Conservation (phyloP, 2,888 invertebrate species). For the Taenaris catops region DNA sequence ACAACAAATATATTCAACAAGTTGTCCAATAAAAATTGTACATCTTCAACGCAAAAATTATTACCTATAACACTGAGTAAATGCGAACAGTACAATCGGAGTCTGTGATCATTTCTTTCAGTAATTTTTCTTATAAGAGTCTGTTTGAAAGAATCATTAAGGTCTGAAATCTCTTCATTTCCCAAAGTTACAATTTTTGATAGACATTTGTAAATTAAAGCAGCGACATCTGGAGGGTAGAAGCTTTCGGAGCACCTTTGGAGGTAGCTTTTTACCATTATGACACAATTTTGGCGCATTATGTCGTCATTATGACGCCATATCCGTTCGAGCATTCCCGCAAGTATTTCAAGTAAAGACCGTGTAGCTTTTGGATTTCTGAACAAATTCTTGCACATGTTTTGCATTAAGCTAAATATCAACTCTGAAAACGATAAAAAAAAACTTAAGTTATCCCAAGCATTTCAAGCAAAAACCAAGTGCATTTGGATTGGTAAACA, state of each 20-base stretch:
- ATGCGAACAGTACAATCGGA: slow-evolving; percentile 59
- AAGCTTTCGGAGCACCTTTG: slow-evolving; percentile 49
- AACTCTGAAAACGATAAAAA: slow-evolving; percentile 38
- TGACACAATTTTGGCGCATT: slow-evolving; percentile 59
- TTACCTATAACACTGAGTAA: slow-evolving; percentile 39
- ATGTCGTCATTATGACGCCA: slow-evolving; percentile 39
- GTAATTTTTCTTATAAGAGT: slow-evolving; percentile 43
- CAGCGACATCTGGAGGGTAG: slow-evolving; percentile 57
- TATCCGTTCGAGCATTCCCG: slow-evolving; percentile 47
- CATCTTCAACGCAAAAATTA: slow-evolving; percentile 35
- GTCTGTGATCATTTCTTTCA: slow-evolving; percentile 40
- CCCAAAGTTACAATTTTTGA: slow-evolving; percentile 49
- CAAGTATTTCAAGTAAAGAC: slow-evolving; percentile 45
- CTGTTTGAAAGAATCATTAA: slow-evolving; percentile 40
- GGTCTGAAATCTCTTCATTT: slow-evolving; percentile 31
- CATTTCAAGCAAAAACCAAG: too few species aligned
- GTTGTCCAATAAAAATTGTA: slow-evolving; percentile 34
- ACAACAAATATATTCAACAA: slow-evolving; percentile 53
- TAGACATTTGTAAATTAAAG: slow-evolving; percentile 59
- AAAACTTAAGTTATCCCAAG: background rate
- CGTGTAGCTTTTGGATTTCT: slow-evolving; percentile 50
- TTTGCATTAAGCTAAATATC: slow-evolving; percentile 53
- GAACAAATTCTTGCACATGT: slow-evolving; percentile 57
- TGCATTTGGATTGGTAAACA: too few species aligned
- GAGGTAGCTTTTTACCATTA: slow-evolving; percentile 63